Percentiles rank a stretch among this genome's conserved stretches.
These are phyloP conservation scores for Glandiceps talaboti DNA, from an alignment of 53 echinoderm and acorn worm genomes.

Conservation along the genomic window DNA sequence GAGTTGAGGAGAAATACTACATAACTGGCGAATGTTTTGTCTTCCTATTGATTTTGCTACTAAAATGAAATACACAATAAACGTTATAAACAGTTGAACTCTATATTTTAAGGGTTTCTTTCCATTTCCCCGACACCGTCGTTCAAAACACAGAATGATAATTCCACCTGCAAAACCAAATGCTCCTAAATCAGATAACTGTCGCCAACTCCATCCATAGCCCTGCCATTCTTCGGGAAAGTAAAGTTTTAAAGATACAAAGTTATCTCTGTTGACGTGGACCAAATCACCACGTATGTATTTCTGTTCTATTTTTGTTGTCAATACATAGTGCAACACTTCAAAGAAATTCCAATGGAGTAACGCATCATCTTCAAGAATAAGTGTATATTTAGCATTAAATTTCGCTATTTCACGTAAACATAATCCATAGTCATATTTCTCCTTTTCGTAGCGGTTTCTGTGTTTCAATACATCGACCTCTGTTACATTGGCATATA, in stretches of 20 bases:
- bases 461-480: too few relatives aligned
- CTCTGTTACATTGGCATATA: neutral
- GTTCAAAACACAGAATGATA: too few relatives aligned
- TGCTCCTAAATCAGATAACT: conserved; percentile 16
- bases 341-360: conserved; percentile 21
- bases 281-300: neutral
- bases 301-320: conserved; percentile 15
- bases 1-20: too few relatives aligned
- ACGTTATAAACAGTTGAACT: too few relatives aligned
- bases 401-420: conserved; percentile 14
- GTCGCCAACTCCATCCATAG: conserved; percentile 5
- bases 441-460: conserved; percentile 31
- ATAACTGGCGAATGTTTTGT: too few relatives aligned
- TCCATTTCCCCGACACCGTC: too few relatives aligned
- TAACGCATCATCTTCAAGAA: conserved; percentile 29
- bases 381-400: conserved; percentile 21
- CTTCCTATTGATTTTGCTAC: too few relatives aligned
- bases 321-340: conserved; percentile 9
- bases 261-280: conserved; percentile 9
- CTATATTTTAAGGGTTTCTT: too few relatives aligned
- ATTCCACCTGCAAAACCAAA: conserved; percentile 18
- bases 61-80: too few relatives aligned
- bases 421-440: conserved; percentile 27
- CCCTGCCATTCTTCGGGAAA: conserved; percentile 43
- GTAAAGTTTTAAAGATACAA: conserved; percentile 26